Evolutionary conservation across 2,888 invertebrate species (phyloP).

Genomic region (Apodemia zela): DNA sequence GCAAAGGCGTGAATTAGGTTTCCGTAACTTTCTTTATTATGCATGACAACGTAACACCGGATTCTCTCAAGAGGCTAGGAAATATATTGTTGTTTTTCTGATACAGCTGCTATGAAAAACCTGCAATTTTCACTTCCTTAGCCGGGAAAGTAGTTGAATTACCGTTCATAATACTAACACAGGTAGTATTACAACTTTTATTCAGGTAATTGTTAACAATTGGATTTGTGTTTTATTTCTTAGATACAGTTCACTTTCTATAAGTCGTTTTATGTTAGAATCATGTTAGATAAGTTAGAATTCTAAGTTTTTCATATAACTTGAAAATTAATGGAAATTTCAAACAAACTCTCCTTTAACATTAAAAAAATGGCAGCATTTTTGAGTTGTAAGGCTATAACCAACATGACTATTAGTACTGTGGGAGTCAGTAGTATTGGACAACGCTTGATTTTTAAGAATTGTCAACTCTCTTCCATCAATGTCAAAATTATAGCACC

Average conservation of each 20-base stretch:
- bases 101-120: conserved; percentile 29
- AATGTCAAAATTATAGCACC: too few relatives aligned
- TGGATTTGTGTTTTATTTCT: background rate
- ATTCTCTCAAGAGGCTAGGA: conserved; percentile 30
- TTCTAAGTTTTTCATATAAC: too few relatives aligned
- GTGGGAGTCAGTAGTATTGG: too few relatives aligned
- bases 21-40: conserved; percentile 26
- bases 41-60: conserved; percentile 19
- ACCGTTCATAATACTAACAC: background rate
- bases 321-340: too few relatives aligned
- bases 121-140: conserved; percentile 26
- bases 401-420: too few relatives aligned
- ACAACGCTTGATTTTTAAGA: too few relatives aligned
- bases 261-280: background rate
- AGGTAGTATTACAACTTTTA: background rate
- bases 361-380: too few relatives aligned
- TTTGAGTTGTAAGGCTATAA: too few relatives aligned
- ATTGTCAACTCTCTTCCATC: too few relatives aligned
- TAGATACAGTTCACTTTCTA: background rate
- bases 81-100: conserved; percentile 44
- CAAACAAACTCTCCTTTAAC: too few relatives aligned
- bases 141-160: conserved; percentile 13
- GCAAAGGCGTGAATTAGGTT: conserved; percentile 26
- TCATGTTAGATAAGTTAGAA: too few relatives aligned
- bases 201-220: background rate